Evolutionary conservation across 2,113 vertebrate species (phyloP), one percentile per base, ranked within the genome.

Genomic region (Narcine bancroftii): DNA sequence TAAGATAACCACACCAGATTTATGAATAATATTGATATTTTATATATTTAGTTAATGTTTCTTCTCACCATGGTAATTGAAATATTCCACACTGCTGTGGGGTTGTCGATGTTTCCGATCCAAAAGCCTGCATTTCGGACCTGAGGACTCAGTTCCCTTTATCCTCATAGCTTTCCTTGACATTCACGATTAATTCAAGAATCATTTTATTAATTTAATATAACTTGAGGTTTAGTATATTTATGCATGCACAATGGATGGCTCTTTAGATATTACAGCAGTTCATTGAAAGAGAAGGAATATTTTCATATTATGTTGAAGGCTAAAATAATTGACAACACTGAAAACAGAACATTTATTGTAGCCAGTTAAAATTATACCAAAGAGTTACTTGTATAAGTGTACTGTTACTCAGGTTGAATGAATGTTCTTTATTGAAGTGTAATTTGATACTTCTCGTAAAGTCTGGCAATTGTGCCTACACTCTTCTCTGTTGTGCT

Each of bases 141-240:
- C 93, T 92, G 92, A 93, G 95, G 93, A 93, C 93, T 94, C 92
- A 94, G 11, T 94, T 95, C 94, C 92, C 81, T 93, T 93, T 94
- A 93, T 93, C 93, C 93, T 92, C 93, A 93, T 93, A 94, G 95
- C 93, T 94, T 93, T 95, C 93, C 95, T 95, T 94, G 95, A 95
- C 94, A 13, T 92, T 92, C 47, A 92, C 93, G 92, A 9, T 50
- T 93, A 89, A 47, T 92, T 93, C 93, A 93, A 94, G 85, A 93
- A 45, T 89, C 60, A 65, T 66, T 87, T 87, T 33, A 21, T n/a
- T 87, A 3, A 60, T 87, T 60, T 17, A 87, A 36, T 60, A 53
- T 87, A n/a, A 89, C 26, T 89, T 89, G 17, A 66, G 24, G 24
- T 42, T 66, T 19, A 89, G 36, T 65, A 89, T 65, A 19, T 13